These are phyloP conservation scores for Abrostola triplasia DNA, from an alignment of 2,888 invertebrate species.

Conservation along the genomic window DNA sequence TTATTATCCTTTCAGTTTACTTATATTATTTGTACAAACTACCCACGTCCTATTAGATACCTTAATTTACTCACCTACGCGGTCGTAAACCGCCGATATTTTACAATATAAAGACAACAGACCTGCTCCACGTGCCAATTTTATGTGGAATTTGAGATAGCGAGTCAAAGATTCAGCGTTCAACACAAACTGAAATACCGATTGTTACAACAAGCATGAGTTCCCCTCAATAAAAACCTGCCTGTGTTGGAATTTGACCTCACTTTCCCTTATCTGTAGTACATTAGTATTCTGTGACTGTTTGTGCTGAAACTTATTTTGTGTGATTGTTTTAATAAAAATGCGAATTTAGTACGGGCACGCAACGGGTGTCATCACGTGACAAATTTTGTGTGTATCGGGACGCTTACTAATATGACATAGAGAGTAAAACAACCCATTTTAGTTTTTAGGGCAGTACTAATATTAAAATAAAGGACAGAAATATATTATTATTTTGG, in stretches of 20 bases:
- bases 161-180: background rate
- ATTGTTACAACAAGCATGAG: conserved; percentile 1
- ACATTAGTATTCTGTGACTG: conserved; percentile 45
- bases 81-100: background rate
- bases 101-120: background rate
- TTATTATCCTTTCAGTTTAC: too few species aligned
- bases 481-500: too few species aligned
- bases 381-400: conserved; percentile 38
- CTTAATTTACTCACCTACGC: background rate
- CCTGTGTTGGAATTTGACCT: conserved; percentile 42
- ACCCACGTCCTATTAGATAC: background rate
- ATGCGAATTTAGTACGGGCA: conserved; percentile 33
- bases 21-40: too few species aligned
- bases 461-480: too few species aligned
- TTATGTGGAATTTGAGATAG: background rate
- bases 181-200: background rate
- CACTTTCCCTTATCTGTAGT: conserved; percentile 24
- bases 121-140: background rate
- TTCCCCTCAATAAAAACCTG: conserved; percentile 21
- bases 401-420: conserved; percentile 37
- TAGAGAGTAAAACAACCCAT: conserved; percentile 11
- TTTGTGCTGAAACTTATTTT: conserved; percentile 45
- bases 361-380: conserved; percentile 23
- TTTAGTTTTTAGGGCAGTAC: too few species aligned
- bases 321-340: conserved; percentile 54